phyloP scores from a whole-genome alignment of 1,140 invertebrate species.

The Diorhabda carinulata region DNA sequence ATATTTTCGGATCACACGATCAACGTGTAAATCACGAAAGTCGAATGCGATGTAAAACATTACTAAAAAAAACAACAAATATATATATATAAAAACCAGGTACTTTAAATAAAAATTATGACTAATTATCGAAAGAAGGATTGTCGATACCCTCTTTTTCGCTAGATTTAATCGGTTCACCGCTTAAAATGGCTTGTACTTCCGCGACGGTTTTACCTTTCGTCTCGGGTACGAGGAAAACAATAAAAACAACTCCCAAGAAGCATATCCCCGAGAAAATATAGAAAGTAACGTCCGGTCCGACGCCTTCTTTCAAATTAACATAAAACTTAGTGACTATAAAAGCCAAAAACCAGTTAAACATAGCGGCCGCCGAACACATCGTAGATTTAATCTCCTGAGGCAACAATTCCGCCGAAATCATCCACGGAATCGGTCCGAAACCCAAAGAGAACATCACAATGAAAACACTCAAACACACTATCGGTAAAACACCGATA shows the following conservation, averaged over 20 bases:
- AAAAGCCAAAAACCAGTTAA: conserved; percentile 80
- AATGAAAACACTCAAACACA: conserved; percentile 71
- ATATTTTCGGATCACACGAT: too few relatives aligned
- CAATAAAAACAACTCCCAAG: conserved; percentile 62
- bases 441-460: conserved; percentile 74
- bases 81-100: not conserved
- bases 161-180: conserved; percentile 16
- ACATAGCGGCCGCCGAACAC: conserved; percentile 67
- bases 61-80: too few relatives aligned
- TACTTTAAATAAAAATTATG: not conserved
- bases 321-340: conserved; percentile 73
- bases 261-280: conserved; percentile 61
- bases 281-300: conserved; percentile 58
- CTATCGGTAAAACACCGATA: conserved; percentile 63
- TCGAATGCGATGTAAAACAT: too few relatives aligned
- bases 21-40: too few relatives aligned
- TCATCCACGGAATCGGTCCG: conserved; percentile 77
- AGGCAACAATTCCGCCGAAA: conserved; percentile 73
- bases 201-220: conserved; percentile 71
- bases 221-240: conserved; percentile 67
- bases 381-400: conserved; percentile 74
- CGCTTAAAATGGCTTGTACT: conserved; percentile 60
- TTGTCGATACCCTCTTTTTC: conserved; percentile 28
- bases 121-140: conserved; percentile 21
- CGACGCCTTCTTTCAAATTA: conserved; percentile 50